A percentile compares a stretch with the other conserved stretches of the same genome.
Conservation (phyloP, 2,113 vertebrate species). For the zebrafish (Danio rerio) region GRCz12tu NC_133189.1:2805501-2806000, state of each 20-base stretch:
- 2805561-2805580: background rate
- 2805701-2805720: background rate
- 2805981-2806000: too few species aligned
- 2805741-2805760: too few species aligned
- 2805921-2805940: background rate
- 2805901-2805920: background rate
- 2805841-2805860: background rate
- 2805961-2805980: background rate
- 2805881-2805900: background rate
- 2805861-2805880: background rate
- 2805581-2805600: background rate
- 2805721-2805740: too few species aligned
- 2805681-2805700: slow-evolving; percentile 39
- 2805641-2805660: background rate
- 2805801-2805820: too few species aligned
- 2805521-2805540: background rate
- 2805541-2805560: background rate
- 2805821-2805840: too few species aligned
- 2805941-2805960: background rate
- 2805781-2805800: too few species aligned
- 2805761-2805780: too few species aligned
- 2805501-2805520: background rate
- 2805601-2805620: background rate
- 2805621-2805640: background rate
- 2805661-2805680: background rate